Percentiles rank a stretch among this genome's conserved stretches.
These are phyloP conservation scores for Mythimna ferrago DNA, from an alignment of 2,888 invertebrate genomes.

Conservation along the genomic window DNA sequence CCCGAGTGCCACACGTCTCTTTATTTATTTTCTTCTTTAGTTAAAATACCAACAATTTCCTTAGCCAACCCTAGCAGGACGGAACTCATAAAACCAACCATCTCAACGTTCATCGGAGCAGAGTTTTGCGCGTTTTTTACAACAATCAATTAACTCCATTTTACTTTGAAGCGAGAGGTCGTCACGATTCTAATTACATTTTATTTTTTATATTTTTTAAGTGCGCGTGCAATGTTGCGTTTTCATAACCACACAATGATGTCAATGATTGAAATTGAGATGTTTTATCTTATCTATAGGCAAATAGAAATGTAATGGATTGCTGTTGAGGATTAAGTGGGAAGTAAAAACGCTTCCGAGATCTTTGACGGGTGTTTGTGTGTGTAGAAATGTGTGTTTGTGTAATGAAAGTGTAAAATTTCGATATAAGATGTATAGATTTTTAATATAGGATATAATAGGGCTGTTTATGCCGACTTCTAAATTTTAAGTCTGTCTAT, in stretches of 20 bases:
- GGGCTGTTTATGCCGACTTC: too few species aligned
- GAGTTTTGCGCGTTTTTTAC: constrained; percentile 69
- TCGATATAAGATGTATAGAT: too few species aligned
- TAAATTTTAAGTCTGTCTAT: too few species aligned
- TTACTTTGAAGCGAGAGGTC: constrained; percentile 70
- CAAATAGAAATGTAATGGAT: constrained; percentile 45
- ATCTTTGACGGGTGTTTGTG: background rate
- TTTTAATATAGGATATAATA: too few species aligned
- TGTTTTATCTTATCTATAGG: constrained; percentile 52
- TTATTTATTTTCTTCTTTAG: too few species aligned
- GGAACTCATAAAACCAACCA: constrained; percentile 54
- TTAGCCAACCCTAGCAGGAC: constrained; percentile 21
- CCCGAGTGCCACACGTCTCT: too few species aligned
- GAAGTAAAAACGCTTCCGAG: constrained; percentile 29
- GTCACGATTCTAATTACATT: constrained; percentile 77
- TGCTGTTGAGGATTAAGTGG: constrained; percentile 18
- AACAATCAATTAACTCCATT: constrained; percentile 76
- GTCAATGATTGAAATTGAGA: constrained; percentile 61
- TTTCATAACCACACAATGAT: constrained; percentile 57
- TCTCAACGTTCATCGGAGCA: constrained; percentile 46
- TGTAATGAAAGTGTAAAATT: background rate
- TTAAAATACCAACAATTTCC: background rate
- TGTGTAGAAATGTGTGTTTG: constrained; percentile 2
- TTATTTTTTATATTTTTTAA: constrained; percentile 62
- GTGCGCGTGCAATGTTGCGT: constrained; percentile 63